phyloP scores from a whole-genome alignment of 2,888 invertebrate genomes.

The Urechis unicinctus region DNA sequence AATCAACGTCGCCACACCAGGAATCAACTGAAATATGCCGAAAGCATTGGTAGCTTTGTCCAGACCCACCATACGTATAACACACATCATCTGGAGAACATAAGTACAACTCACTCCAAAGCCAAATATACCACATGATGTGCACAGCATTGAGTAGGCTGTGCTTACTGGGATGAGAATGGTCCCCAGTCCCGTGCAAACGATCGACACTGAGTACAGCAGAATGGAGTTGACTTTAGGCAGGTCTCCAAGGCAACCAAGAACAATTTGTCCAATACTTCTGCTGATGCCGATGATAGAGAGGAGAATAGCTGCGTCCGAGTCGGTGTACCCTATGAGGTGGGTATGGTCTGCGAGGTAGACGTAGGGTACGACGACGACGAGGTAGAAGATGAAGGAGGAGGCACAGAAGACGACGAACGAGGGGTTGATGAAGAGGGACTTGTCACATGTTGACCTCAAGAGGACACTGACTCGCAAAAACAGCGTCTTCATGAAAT shows the following conservation, averaged over 20 bases:
- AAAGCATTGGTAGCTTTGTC: slow-evolving; percentile 84
- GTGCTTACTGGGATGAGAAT: slow-evolving; percentile 20
- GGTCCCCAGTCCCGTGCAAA: slow-evolving; percentile 39
- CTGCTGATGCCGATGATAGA: slow-evolving; percentile 69
- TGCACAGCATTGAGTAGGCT: slow-evolving; percentile 13
- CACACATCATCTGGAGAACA: slow-evolving; percentile 77
- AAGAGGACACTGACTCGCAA: no score
- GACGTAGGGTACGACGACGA: slow-evolving; percentile 84
- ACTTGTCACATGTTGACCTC: slow-evolving; percentile 13
- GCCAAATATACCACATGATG: slow-evolving; percentile 58
- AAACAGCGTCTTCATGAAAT: no score
- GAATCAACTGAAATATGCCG: slow-evolving; percentile 73
- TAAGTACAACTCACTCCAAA: slow-evolving; percentile 83
- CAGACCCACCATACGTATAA: slow-evolving; percentile 78
- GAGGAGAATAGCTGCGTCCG: slow-evolving; percentile 61
- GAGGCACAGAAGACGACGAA: slow-evolving; percentile 62
- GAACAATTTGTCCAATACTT: slow-evolving; percentile 65
- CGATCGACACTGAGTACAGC: slow-evolving; percentile 70
- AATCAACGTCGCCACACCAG: slow-evolving; percentile 78
- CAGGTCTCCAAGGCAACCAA: slow-evolving; percentile 84
- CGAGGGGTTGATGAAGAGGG: slow-evolving; percentile 10
- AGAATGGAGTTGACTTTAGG: slow-evolving; percentile 69
- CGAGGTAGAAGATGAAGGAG: slow-evolving; percentile 78
- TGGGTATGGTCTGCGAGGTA: slow-evolving; percentile 77
- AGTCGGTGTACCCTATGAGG: slow-evolving; percentile 53